phyloP scores from a whole-genome alignment of 2,113 vertebrate genomes.

The Tiliqua scincoides region DNA sequence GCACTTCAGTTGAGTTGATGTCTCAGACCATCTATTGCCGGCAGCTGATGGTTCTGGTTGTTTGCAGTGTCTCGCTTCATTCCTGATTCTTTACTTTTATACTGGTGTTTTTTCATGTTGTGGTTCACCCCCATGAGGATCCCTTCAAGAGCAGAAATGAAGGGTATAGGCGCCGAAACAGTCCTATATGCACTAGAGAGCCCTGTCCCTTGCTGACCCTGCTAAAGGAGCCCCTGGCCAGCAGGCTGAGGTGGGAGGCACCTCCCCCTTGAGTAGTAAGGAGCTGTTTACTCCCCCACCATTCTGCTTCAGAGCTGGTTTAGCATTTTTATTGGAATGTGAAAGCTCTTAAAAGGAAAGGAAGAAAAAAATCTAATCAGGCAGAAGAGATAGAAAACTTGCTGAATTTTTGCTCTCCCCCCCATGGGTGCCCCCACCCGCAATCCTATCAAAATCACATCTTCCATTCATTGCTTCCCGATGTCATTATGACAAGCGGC shows the following conservation, averaged over 20 bases:
- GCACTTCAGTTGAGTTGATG: too few relatives aligned
- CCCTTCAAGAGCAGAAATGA: too few relatives aligned
- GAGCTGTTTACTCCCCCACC: constrained; percentile 83
- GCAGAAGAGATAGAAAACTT: constrained; percentile 87
- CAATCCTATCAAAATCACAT: constrained; percentile 86
- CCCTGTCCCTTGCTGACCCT: too few relatives aligned
- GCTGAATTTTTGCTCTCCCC: constrained; percentile 80
- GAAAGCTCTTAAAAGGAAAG: constrained; percentile 82
- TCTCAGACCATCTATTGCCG: too few relatives aligned
- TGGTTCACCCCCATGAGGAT: too few relatives aligned
- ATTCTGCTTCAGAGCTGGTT: constrained; percentile 83
- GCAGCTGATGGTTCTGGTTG: too few relatives aligned
- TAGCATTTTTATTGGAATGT: constrained; percentile 88
- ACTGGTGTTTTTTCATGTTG: too few relatives aligned
- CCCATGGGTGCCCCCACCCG: constrained; percentile 68
- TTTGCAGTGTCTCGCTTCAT: too few relatives aligned
- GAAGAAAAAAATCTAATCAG: constrained; percentile 84
- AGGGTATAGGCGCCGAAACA: too few relatives aligned
- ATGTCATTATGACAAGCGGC: constrained; percentile 86
- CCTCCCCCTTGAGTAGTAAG: constrained; percentile 76
- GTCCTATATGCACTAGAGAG: too few relatives aligned
- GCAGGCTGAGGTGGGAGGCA: constrained; percentile 42
- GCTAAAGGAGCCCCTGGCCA: constrained; percentile 25
- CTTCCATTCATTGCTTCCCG: constrained; percentile 86
- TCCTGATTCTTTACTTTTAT: too few relatives aligned